Evolutionary conservation across 2,113 vertebrate genomes (phyloP).

Genomic region (Thermophis baileyi): DNA sequence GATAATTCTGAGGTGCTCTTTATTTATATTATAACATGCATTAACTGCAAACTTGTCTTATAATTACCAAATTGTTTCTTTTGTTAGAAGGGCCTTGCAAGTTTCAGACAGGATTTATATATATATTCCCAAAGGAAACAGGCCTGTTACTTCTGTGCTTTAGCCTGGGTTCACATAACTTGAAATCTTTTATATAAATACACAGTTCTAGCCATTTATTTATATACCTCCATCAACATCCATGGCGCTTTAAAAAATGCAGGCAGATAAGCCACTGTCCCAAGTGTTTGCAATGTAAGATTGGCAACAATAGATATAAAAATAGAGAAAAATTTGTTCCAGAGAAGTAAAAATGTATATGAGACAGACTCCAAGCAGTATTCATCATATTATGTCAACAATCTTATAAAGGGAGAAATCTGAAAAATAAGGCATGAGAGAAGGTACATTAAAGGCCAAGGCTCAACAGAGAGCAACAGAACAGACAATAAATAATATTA

Average conservation of each 20-base stretch:
- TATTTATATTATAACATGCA: neutral
- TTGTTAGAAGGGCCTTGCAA: neutral
- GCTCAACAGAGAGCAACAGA: neutral
- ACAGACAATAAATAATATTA: neutral
- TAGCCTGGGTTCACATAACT: neutral
- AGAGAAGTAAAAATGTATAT: neutral
- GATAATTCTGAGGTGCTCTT: neutral
- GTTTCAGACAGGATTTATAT: neutral
- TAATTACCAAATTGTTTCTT: neutral
- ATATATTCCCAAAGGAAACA: neutral
- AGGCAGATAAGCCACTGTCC: neutral
- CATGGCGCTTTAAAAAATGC: neutral
- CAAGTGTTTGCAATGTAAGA: neutral
- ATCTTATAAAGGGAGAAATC: neutral
- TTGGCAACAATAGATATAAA: neutral
- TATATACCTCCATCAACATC: neutral
- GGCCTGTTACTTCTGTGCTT: neutral
- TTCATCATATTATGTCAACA: neutral
- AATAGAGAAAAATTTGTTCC: neutral
- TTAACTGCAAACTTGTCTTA: neutral
- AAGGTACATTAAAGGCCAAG: neutral
- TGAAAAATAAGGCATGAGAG: neutral
- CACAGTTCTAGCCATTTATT: neutral
- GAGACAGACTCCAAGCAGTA: neutral
- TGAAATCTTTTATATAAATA: neutral